phyloP scores from a whole-genome alignment of 2,888 invertebrate genomes.

The Cecidostiba fungosa region DNA sequence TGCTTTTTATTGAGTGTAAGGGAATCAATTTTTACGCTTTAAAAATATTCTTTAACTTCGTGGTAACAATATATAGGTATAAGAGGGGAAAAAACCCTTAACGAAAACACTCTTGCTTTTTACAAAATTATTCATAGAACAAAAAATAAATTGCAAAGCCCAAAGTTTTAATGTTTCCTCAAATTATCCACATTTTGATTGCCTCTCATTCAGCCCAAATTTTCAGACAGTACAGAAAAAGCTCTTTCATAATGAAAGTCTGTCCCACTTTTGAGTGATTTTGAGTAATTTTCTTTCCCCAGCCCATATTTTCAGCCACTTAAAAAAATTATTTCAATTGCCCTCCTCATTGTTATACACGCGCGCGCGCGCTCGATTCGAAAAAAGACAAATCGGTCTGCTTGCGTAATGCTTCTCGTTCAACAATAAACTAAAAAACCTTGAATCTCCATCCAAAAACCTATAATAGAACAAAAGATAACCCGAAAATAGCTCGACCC shows the following conservation, averaged over 20 bases:
- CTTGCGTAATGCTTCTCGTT: neutral
- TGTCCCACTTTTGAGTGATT: neutral
- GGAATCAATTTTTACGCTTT: neutral
- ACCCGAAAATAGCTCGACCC: neutral
- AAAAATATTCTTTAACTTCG: too few species aligned
- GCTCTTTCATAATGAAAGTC: slow-evolving; percentile 18
- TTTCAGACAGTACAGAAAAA: neutral
- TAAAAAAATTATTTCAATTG: slow-evolving; percentile 2
- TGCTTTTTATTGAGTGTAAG: neutral
- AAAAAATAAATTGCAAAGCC: neutral
- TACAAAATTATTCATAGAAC: neutral
- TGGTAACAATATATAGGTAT: neutral
- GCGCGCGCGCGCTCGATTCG: neutral
- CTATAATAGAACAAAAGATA: neutral
- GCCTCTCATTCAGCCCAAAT: neutral
- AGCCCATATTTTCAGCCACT: neutral
- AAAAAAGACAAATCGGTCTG: neutral
- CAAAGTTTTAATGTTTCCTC: neutral
- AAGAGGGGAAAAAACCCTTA: neutral
- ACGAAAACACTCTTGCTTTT: neutral
- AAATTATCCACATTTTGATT: neutral
- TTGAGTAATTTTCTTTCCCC: neutral
- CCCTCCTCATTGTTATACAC: neutral
- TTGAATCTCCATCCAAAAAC: neutral
- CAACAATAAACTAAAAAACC: neutral